phyloP scores from a whole-genome alignment of 2,797 vertebrate species.

The Cheirogaleus major region DNA sequence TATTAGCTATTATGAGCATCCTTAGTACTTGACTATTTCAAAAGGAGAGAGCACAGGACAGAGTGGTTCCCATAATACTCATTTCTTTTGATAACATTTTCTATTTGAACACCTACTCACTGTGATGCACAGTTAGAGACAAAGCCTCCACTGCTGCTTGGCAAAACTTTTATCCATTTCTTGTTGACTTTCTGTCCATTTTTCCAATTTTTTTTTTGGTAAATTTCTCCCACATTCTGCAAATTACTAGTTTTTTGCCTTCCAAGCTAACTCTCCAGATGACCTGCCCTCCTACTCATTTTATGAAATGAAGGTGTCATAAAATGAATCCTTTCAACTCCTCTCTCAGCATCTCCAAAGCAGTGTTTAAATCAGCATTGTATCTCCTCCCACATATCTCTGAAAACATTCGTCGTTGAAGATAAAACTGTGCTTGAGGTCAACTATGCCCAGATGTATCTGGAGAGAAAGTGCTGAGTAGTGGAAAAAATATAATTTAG shows the following conservation, averaged over 20 bases:
- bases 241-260: background rate
- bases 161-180: background rate
- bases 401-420: background rate
- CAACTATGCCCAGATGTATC: background rate
- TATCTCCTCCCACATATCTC: background rate
- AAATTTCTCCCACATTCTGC: background rate
- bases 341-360: background rate
- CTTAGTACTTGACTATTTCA: background rate
- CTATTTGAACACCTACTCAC: background rate
- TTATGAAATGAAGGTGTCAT: background rate
- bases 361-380: background rate
- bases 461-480: background rate
- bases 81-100: conserved; percentile 15
- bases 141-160: background rate
- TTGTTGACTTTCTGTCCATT: background rate
- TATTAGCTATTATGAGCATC: background rate
- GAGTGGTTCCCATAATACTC: background rate
- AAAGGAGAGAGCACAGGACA: background rate
- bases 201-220: background rate
- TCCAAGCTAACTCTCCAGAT: background rate
- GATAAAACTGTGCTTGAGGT: background rate
- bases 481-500: background rate
- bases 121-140: background rate
- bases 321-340: background rate
- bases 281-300: background rate